Base-by-base conservation (phyloP, 2,888 invertebrate species). In the Pristionchus maxplancki region DNA sequence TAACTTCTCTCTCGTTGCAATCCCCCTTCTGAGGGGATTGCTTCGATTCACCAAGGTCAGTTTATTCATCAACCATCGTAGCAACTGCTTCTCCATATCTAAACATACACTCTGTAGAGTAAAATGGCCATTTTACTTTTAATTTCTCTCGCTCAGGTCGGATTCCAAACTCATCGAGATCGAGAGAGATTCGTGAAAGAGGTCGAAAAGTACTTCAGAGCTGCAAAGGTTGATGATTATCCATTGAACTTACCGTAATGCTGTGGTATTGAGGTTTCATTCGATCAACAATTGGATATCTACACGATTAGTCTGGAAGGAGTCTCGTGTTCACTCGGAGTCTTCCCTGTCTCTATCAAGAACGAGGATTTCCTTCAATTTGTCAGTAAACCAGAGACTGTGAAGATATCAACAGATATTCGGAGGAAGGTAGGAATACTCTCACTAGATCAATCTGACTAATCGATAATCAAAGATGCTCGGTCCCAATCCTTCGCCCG, bases 21-120 rank as follows among this genome's bases (percentile, higher is more conserved):
- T 94, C 40, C 97, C 97, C 95, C 97, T 98, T 88, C 96, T 98
- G 48, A 97, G 97, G 95, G 98, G 98, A 90, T 97, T 98, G 96
- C 96, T 98, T 87, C 97, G 97, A 96, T 95, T 97, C 95, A 98
- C 98, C 94, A 97, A 98, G 97, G 97, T 98, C 78, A 97, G 97
- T 48, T 11, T 40, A 37, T 74, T 37, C 37, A 11, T 64, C 13
- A 6, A 31, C 6, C 5, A 9, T 31, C 8, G 37, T 44, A 44
- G 44, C n/a, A n/a, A n/a, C 37, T 58, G 13, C 3, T 37, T 40
- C 9, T 53, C 50, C 6, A 53, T 28, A 44, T 44, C 44, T 44
- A 11, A 9, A 11, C 44, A 44, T 44, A 44, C 44, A 44, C 6
- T 78, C 15, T 13, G 5, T 62, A n/a, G 20, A 15, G 6, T 31